Evolutionary conservation across 1,140 invertebrate species (phyloP), one percentile per base, ranked within the genome.

Genomic region (Psix sp.): DNA sequence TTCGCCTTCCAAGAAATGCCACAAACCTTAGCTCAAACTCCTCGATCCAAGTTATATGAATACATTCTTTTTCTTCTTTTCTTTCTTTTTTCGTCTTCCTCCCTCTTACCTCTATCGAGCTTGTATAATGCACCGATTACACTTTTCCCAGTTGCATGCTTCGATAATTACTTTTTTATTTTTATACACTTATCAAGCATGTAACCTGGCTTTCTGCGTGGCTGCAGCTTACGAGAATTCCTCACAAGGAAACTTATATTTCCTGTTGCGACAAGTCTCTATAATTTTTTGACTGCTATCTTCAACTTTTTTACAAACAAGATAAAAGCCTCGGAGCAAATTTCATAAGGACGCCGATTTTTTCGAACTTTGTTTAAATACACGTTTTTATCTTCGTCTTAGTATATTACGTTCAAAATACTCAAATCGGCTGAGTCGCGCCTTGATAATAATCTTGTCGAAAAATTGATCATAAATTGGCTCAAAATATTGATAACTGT

Each of bases 211-310:
- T 24, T 16, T 54, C 45, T 49, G n/a, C 33, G 10, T 57, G 31
- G 43, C 48, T 51, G 57, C 29, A 18, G 31, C 35, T 57, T 16
- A 18, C 42, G 21, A 67, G 43, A 60, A 46, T 35, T 46, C 48
- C 46, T 29, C 26, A 52, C 38, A 59, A 49, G 63, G 52, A 59
- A 68, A 68, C 65, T 68, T 36, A 31, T 54, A 52, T 59, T 68
- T 68, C 65, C 65, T 42, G 54, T 68, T 52, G 48, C 13, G 33
- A 59, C 59, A 68, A 59, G 13, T 54, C 36, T 57, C 16, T 6
- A 11, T 35, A 10, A 29, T 57, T 67, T 57, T 67, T 67, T 26
- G 14, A 33, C 35, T 13, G 35, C 3, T 15, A 26, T 13, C 1
- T 29, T 29, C 2, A 7, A 29, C n/a, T 29, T 29, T 29, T 29